Evolutionary conservation across 2,113 vertebrate species (phyloP), one percentile per base, ranked within the genome.

Genomic region (Petromus typicus): DNA sequence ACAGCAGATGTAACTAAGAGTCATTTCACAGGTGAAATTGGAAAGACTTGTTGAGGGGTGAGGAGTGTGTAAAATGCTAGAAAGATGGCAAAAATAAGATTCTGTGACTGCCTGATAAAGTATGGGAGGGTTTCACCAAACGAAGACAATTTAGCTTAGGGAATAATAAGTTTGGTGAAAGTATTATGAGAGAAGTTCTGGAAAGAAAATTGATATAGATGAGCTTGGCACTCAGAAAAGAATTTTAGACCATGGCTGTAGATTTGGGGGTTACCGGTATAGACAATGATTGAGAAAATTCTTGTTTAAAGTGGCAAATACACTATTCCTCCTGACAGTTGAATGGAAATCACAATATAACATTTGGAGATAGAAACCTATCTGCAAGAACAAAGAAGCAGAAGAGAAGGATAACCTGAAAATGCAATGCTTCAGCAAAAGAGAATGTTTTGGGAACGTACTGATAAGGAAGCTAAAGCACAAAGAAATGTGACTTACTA

Each of bases 271-370:
- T 82, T 75, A 45, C 27, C 18, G 13, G 6, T 37, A 71, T 7
- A 57, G 56, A 85, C 45, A 37, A 66, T 75, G 59, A 89, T 5
- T 40, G 56, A 92, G 56, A 87, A 87, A 90, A 90, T 84, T 86
- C 86, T 86, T 20, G 48, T 85, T 94, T 84, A 80, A 91, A 51
- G 37, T 63, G 63, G 51, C 51, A 82, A 93, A 78, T 27, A 54
- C 22, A 73, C 18, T 30, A 45, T 84, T 57, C 25, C 40, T 93
- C 69, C 63, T 84, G 76, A 87, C 40, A 75, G 45, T 37, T 90
- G 40, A 84, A 67, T 61, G 32, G 81, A 94, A 96, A 90, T 75
- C 56, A 48, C 23, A 75, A 25, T 54, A 54, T 54, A 75, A 86
- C 94, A 69, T 67, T 22, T 75, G 56, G 79, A 61, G 56, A 56